Evolutionary conservation across 2,888 invertebrate species (phyloP), one percentile per base, ranked within the genome.

Genomic region (Acrocyrtus sp.): DNA sequence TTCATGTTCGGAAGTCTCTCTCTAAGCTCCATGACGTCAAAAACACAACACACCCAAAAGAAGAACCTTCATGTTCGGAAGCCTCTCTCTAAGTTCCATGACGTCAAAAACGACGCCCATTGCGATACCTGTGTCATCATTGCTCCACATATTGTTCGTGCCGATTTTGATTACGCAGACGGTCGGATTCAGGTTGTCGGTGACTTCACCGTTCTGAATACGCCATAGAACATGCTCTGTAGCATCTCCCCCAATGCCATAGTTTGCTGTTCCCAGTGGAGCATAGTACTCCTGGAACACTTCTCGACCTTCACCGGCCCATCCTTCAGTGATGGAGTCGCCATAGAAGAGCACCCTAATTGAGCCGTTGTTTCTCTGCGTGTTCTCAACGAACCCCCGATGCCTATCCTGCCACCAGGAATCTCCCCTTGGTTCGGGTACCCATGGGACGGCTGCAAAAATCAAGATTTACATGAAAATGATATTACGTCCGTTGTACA

Each of bases 221-320:
- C 88, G 80, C 87, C 87, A 88, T 12, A 87, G 81, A 8, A 88
- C 82, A 82, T 88, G 83, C 76, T 87, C 85, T 0, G 87, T 87
- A 72, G 85, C 83, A 80, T 88, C 88, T 2, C 58, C 74, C 19
- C 85, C 84, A 51, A 88, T 86, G 45, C 80, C 80, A 26, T 79
- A 80, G 62, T 80, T 79, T 3, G 72, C 77, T 0, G 76, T 67
- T 8, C 79, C 79, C 0, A 78, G 51, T 0, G 80, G 77, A n/a
- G 62, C 72, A 34, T 78, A 80, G 21, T 76, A 66, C 24, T 72
- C 21, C 15, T 77, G 53, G 50, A 47, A 80, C 2, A 61, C 47
- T 3, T 53, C 24, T 19, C 26, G 21, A 10, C 77, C 80, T 19
- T n/a, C 47, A 1, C 69, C 67, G 6, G 67, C 66, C 78, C 78